Base-by-base conservation (phyloP, 2,888 invertebrate species). In the Drosophila fungiperda region DNA sequence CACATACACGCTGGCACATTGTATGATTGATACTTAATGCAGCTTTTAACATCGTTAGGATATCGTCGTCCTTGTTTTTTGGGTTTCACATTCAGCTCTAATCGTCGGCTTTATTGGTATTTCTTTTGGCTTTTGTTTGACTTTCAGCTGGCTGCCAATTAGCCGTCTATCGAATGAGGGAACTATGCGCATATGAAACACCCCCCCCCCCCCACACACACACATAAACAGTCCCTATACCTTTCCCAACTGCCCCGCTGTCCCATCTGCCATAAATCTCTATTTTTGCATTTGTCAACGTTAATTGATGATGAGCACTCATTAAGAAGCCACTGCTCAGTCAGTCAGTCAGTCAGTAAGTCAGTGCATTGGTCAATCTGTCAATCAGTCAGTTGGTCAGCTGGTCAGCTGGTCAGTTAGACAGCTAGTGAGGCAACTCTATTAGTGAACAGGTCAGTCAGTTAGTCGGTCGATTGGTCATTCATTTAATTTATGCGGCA, bases 291-390 rank as follows among this genome's bases (percentile, higher is more conserved):
- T 89, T 86, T 86, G 86, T 89, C 86, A 84, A 87, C 73, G 90
- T 76, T 86, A 86, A 89, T 86, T 86, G 90, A 86, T 86, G 86
- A 85, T 87, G 83, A 76, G 78, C 82, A 72, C 85, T 87, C 85
- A 89, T 86, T 89, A 82, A 72, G 76, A 42, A 63, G 59, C 61
- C 29, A 50, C 66, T 67, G 73, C 61, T 65, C 61, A 68, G 80
- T 67, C 65, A 55, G 60, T 64, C 55, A 68, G 59, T 65, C 65
- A 42, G 52, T 60, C 61, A 42, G 40, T 60, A 42, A 61, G 59
- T 66, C 58, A 62, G 67, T 61, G 8, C 33, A 50, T 55, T 58
- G 58, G 64, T 67, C 58, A 57, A 52, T 53, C 32, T n/a, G 60
- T 68, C 36, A 36, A 58, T 61, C 45, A 26, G 48, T 63, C 58